Evolutionary conservation across 2,113 vertebrate genomes (phyloP).

Genomic region (Colossoma macropomum): DNA sequence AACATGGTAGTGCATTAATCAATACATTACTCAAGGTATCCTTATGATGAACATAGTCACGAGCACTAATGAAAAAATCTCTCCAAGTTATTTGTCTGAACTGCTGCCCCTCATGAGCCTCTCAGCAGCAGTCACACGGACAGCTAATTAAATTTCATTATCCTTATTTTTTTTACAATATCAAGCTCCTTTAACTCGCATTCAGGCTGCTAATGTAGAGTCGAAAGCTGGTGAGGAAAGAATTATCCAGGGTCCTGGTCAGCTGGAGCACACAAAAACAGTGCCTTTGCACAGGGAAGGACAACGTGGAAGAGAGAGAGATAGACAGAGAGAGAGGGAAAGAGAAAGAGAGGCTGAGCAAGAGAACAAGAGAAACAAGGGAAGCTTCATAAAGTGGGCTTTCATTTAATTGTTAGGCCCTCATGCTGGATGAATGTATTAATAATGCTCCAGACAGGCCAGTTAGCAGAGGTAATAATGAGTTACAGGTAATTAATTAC

Average conservation of each 20-base stretch:
- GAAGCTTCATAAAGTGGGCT: background rate
- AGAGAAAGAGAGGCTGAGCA: background rate
- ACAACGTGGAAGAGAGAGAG: background rate
- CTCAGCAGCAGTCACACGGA: constrained; percentile 50
- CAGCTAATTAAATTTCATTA: constrained; percentile 67
- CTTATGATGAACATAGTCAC: constrained; percentile 18
- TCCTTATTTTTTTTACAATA: constrained; percentile 46
- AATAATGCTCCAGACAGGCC: background rate
- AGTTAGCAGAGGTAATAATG: background rate
- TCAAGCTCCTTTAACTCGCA: constrained; percentile 28
- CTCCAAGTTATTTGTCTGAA: constrained; percentile 54
- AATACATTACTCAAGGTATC: constrained; percentile 31
- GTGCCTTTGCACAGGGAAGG: background rate
- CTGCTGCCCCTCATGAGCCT: constrained; percentile 50
- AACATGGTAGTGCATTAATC: constrained; percentile 2
- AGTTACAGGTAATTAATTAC: background rate
- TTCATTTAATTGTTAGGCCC: background rate
- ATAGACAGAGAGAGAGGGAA: background rate
- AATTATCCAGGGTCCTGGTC: constrained; percentile 12
- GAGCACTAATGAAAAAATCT: constrained; percentile 33
- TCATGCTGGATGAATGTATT: background rate
- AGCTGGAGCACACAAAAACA: background rate
- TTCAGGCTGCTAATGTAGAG: constrained; percentile 40
- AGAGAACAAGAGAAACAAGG: background rate
- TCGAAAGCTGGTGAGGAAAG: constrained; percentile 37